Conservation (phyloP, 2,888 invertebrate genomes). For the Aproaerema taeniolella region DNA sequence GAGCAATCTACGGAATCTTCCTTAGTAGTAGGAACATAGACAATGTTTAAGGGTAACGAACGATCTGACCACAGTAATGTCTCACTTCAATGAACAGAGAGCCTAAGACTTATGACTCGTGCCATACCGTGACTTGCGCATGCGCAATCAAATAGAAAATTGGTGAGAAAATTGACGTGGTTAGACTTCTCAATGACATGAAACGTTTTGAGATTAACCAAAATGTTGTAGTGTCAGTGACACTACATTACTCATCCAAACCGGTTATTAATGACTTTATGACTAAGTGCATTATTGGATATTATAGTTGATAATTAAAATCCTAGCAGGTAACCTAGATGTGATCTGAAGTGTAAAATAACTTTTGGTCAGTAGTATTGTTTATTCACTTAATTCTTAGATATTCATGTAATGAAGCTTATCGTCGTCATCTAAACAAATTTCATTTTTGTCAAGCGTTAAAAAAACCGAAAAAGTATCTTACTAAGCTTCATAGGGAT, state of each 20-base stretch:
- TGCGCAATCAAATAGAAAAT: constrained; percentile 63
- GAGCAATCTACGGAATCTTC: too few relatives aligned
- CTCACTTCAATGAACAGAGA: constrained; percentile 46
- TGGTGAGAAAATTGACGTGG: constrained; percentile 52
- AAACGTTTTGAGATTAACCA: constrained; percentile 35
- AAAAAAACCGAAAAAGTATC: too few relatives aligned
- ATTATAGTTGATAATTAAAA: constrained; percentile 1
- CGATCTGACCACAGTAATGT: constrained; percentile 20
- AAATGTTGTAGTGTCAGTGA: constrained; percentile 41
- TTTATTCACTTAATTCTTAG: too few relatives aligned
- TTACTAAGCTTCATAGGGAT: constrained; percentile 32
- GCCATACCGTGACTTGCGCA: constrained; percentile 57
- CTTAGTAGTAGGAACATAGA: too few relatives aligned
- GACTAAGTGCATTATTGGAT: not conserved
- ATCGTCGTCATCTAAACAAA: too few relatives aligned
- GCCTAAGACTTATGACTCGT: constrained; percentile 54
- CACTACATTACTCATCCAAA: not conserved
- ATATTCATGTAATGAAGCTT: too few relatives aligned
- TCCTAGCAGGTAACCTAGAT: not conserved
- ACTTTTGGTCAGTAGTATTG: too few relatives aligned
- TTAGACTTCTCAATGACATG: constrained; percentile 41
- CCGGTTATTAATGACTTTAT: too few relatives aligned
- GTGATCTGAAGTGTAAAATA: constrained; percentile 4
- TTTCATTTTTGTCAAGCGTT: not conserved
- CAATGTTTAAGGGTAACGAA: too few relatives aligned